Evolutionary conservation across 2,797 vertebrate species (phyloP), one percentile per base, ranked within the genome.

Genomic region (Rhadinocentrus ornatus): DNA sequence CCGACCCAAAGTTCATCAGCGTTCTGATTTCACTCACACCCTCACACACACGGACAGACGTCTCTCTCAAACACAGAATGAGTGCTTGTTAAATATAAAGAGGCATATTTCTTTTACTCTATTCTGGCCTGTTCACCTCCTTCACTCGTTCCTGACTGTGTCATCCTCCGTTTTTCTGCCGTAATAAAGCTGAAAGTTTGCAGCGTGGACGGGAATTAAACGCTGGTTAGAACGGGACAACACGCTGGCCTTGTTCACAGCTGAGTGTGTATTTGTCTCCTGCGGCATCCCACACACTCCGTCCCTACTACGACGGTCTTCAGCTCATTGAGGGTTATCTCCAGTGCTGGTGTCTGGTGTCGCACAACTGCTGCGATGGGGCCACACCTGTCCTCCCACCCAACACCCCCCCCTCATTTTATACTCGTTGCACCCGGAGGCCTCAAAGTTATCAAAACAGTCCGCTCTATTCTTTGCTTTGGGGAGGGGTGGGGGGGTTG

Each of bases 1-100:
- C 89, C 75, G 29, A 87, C 79, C 77, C 77, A 84, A 89, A 92
- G 78, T 90, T 88, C 85, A 74, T 74, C 90, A 68, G 85, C 58
- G 90, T 66, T 91, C 87, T 91, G 91, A 90, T 86, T 84, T 84
- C 75, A 69, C 84, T 85, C 78, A 59, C 86, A 74, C 83, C 63
- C 62, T 75, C 55, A 52, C 69, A 34, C 61, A 71, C 35, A 48
- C 44, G 20, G 9, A 27, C 60, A 70, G 65, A 69, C 32, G 9
- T 72, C 68, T 63, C 55, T 59, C 63, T 54, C 64, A 65, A 11
- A 74, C 58, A 52, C 61, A 41, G 60, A 37, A 11, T 65, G 32
- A 69, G 66, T 27, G 3, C 4, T 37, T 18, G 29, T 74, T 87
- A 62, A 85, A 83, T 90, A 82, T 66, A 44, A 37, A 27, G 63